Evolutionary conservation across 64 coral and sea anemone species (phyloP).

Genomic region (Trachythela sp.): DNA sequence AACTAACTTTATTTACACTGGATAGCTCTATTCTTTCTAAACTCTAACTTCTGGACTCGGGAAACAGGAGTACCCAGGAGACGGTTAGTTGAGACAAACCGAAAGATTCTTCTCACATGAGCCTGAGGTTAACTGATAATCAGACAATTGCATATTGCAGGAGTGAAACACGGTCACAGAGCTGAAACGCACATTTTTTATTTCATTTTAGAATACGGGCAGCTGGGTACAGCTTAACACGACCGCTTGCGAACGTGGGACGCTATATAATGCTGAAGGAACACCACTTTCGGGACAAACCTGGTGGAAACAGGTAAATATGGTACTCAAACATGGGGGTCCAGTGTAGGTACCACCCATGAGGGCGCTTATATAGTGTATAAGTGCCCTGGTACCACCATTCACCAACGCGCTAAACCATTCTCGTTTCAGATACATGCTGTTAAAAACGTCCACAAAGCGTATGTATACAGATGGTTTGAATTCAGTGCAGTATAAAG

Average conservation of each 20-base stretch:
- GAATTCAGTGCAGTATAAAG: not conserved
- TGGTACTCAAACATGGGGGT: too few species aligned
- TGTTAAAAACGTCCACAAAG: not conserved
- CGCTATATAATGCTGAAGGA: not conserved
- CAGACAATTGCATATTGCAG: too few species aligned
- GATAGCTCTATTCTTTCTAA: too few species aligned
- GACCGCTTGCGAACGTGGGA: not conserved
- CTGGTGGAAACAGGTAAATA: not conserved
- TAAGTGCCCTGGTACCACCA: too few species aligned
- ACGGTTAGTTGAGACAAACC: too few species aligned
- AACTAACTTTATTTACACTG: not conserved
- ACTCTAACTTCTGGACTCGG: too few species aligned
- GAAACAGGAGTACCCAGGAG: too few species aligned
- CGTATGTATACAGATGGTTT: constrained; percentile 8
- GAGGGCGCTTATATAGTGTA: too few species aligned
- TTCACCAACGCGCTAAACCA: not conserved
- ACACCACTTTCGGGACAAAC: not conserved
- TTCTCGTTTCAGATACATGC: not conserved
- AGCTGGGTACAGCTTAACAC: not conserved
- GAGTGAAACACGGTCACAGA: too few species aligned
- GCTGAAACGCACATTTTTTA: too few species aligned
- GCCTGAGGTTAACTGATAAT: too few species aligned
- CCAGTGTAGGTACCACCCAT: not conserved
- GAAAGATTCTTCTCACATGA: too few species aligned
- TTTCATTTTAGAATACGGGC: constrained; percentile 14